Base-by-base conservation (phyloP, 2,888 invertebrate species). In the Willowsia nigromaculata region DNA sequence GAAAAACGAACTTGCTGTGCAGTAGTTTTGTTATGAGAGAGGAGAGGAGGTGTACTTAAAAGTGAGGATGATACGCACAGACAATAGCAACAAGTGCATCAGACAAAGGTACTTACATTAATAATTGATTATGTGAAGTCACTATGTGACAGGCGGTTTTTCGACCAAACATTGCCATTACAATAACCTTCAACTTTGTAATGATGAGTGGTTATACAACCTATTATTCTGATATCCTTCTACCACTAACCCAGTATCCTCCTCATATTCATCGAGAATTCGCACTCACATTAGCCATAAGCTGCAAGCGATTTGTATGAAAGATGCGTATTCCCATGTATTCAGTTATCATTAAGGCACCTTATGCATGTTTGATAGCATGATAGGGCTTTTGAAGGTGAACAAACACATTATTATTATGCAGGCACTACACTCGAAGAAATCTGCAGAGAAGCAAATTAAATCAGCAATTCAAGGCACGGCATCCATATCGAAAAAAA, bases 391-490 rank as follows among this genome's bases (percentile, higher is more conserved):
- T n/a, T n/a, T n/a, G n/a, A n/a, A n/a, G n/a, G 18, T 2, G 0
- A 50, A 50, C 15, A 50, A 50, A 13, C 13, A 13, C 50, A 18
- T 15, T 50, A 50, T n/a, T 27, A 65, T 33, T 18, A 33, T 33
- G 33, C 13, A 65, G 30, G 3, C 13, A 5, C 6, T 33, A 65
- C n/a, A 33, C n/a, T 7, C n/a, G 5, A 33, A 33, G 13, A 65
- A 65, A 65, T 65, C n/a, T 50, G 18, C 50, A 1, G 18, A 50
- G 50, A 3, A 30, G 4, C 4, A 65, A 18, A 33, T 33, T 33
- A 65, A 65, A 65, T 65, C n/a, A 68, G 40, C 68, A 40, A 68
- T 68, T 68, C n/a, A n/a, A n/a, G n/a, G n/a, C n/a, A n/a, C n/a
- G 37, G 9, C 68, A 68, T 68, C 15, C 18, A 68, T 0, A 4